phyloP scores from a whole-genome alignment of 2,113 vertebrate species.

The Spermophilus dauricus region DNA sequence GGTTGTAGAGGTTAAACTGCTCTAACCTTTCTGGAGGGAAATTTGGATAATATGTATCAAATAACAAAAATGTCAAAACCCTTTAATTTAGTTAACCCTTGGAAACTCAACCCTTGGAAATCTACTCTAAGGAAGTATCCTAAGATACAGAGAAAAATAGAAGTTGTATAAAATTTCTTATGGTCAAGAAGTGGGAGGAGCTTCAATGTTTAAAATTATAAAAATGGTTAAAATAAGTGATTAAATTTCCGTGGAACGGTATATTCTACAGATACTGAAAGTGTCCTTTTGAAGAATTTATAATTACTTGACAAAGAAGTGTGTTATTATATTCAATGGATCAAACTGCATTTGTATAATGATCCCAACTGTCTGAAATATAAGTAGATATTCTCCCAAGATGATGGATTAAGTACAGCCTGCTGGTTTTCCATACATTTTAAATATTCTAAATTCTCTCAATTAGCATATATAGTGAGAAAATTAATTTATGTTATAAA shows the following conservation, averaged over 20 bases:
- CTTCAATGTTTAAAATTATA: background rate
- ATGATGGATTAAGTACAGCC: background rate
- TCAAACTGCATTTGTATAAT: background rate
- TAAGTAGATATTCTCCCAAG: background rate
- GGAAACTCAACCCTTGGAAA: background rate
- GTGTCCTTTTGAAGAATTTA: background rate
- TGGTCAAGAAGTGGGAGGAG: background rate
- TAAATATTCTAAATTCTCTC: conserved; percentile 17
- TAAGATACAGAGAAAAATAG: background rate
- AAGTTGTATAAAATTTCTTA: background rate
- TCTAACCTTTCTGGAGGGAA: background rate
- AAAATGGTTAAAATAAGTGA: background rate
- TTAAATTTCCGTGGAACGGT: background rate
- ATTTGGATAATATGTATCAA: background rate
- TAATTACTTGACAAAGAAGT: background rate
- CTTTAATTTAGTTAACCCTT: background rate
- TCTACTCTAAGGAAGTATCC: background rate
- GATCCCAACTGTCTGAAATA: background rate
- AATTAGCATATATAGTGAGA: background rate
- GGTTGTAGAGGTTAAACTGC: background rate
- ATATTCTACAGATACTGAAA: background rate
- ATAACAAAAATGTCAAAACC: background rate
- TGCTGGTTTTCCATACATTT: background rate
- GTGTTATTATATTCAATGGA: background rate
- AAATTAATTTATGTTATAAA: background rate